Evolutionary conservation across 64 coral and sea anemone genomes (phyloP).

Genomic region (Montipora efflorescens): DNA sequence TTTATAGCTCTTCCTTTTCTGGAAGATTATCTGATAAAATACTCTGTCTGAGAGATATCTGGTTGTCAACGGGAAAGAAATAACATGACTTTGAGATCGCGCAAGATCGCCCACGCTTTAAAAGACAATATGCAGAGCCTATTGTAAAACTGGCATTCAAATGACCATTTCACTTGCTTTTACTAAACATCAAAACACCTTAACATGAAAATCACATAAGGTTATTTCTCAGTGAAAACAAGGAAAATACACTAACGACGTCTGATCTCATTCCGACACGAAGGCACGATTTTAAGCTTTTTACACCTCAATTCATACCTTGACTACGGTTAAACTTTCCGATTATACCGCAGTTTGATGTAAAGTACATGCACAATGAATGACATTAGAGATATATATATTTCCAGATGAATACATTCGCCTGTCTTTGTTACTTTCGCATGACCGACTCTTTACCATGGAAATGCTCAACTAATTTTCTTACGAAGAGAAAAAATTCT

Average conservation of each 20-base stretch:
- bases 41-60: not conserved
- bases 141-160: constrained; percentile 1
- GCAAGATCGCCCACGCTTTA: constrained; percentile 32
- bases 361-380: not conserved
- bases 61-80: not conserved
- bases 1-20: not conserved
- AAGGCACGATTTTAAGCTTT: not conserved
- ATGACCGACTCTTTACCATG: no score
- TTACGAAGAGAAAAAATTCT: not conserved
- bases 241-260: not conserved
- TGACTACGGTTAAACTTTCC: not conserved
- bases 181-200: not conserved
- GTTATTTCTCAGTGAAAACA: not conserved
- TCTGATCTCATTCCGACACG: constrained; percentile 1
- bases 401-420: not conserved
- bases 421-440: no score
- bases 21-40: not conserved
- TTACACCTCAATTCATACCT: not conserved
- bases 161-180: constrained; percentile 39
- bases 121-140: not conserved
- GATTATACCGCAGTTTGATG: not conserved
- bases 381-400: constrained; percentile 3
- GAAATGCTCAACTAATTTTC: not conserved
- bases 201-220: not conserved
- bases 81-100: not conserved